These are phyloP conservation scores for Tangara arthus DNA, from an alignment of 2,797 vertebrate species.

Conservation along the genomic window DNA sequence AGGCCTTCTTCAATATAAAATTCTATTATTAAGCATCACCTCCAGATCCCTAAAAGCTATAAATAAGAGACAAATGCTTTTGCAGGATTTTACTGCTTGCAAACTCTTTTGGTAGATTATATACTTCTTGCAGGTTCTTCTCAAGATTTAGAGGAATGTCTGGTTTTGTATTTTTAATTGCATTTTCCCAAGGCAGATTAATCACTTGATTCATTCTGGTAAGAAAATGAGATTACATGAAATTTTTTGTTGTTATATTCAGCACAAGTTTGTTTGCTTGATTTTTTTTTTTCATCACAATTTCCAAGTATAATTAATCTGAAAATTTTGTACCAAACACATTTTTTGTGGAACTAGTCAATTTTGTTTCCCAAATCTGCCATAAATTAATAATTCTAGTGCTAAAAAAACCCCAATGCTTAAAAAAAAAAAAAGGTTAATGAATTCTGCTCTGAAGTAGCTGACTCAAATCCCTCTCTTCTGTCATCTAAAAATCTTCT, in stretches of 20 bases:
- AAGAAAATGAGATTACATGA: not conserved
- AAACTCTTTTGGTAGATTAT: not conserved
- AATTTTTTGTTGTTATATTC: not conserved
- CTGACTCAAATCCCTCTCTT: not conserved
- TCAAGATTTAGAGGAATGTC: not conserved
- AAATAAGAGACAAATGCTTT: not conserved
- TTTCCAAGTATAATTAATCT: not conserved
- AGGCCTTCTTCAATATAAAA: not conserved
- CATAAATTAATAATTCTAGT: not conserved
- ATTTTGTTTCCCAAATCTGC: not conserved
- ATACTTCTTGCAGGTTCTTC: not conserved
- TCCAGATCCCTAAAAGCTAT: not conserved
- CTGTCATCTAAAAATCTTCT: not conserved
- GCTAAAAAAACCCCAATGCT: not conserved
- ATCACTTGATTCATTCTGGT: not conserved
- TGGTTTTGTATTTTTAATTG: not conserved
- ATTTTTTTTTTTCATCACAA: not conserved
- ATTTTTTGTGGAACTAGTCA: not conserved
- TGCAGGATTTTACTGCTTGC: not conserved
- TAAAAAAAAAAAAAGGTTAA: not conserved
- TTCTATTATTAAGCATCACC: not conserved
- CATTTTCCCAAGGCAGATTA: not conserved
- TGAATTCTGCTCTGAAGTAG: not conserved
- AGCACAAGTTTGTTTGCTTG: not conserved
- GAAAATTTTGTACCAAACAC: not conserved